Evolutionary conservation across 2,797 vertebrate species (phyloP).

Genomic region (Acanthiza pusilla): DNA sequence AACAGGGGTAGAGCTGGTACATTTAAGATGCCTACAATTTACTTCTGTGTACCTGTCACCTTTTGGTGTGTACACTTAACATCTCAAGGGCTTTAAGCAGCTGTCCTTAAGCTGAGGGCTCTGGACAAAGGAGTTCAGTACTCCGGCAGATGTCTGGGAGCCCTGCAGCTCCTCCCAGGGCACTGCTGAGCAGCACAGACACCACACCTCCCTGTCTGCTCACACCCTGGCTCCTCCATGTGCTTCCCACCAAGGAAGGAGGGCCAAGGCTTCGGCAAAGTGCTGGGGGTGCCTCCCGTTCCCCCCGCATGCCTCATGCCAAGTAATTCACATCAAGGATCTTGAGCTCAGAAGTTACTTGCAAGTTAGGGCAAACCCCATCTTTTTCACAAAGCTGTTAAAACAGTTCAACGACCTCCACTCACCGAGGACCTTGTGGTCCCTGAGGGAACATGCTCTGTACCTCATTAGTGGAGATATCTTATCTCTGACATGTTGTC

Average conservation of each 20-base stretch:
- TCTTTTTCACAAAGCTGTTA: not conserved
- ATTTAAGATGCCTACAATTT: conserved; percentile 31
- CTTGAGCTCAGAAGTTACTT: not conserved
- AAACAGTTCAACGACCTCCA: not conserved
- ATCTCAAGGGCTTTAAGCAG: not conserved
- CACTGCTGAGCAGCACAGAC: not conserved
- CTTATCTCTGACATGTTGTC: not conserved
- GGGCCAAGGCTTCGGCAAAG: not conserved
- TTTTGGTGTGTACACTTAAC: not conserved
- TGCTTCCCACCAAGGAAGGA: not conserved
- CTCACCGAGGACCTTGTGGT: not conserved
- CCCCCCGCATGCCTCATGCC: fast-evolving
- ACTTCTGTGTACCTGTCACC: conserved; percentile 12
- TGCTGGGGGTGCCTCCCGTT: not conserved
- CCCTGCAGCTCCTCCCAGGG: not conserved
- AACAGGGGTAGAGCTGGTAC: not conserved
- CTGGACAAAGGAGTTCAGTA: not conserved
- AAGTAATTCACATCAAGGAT: not conserved
- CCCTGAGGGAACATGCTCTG: not conserved
- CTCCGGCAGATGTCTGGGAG: not conserved
- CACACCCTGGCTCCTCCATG: not conserved
- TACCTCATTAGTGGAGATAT: not conserved
- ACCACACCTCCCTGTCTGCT: not conserved
- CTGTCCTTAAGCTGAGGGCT: not conserved
- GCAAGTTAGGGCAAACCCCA: not conserved